A percentile compares a stretch with the other conserved stretches of the same genome.
These are phyloP conservation scores for Hylomyscus alleni DNA, from an alignment of 2,797 vertebrate genomes.

Conservation along the genomic window DNA sequence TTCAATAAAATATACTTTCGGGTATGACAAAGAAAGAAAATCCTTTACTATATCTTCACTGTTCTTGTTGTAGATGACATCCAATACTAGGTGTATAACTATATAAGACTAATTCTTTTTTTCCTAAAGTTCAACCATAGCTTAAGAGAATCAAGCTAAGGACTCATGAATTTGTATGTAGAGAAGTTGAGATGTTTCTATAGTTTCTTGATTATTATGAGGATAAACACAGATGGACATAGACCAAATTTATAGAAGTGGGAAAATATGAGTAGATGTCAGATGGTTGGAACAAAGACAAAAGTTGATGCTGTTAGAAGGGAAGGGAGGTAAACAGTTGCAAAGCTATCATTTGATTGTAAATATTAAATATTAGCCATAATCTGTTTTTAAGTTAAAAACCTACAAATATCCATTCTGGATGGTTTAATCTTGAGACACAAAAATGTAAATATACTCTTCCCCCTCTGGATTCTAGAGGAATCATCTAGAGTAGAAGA, in stretches of 20 bases:
- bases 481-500: not conserved
- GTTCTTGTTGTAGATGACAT: constrained; percentile 12
- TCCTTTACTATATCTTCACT: constrained; percentile 6
- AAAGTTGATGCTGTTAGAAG: constrained; percentile 1
- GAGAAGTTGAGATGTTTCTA: not conserved
- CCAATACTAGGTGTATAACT: constrained; percentile 35
- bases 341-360: not conserved
- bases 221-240: constrained; percentile 32
- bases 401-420: not conserved
- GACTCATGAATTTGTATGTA: constrained; percentile 41
- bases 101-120: constrained; percentile 39
- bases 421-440: not conserved
- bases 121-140: not conserved
- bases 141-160: constrained; percentile 53
- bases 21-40: constrained; percentile 45
- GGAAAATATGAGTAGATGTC: constrained; percentile 29
- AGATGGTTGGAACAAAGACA: not conserved
- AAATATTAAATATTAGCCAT: not conserved
- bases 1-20: constrained; percentile 54
- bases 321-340: not conserved
- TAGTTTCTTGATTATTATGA: constrained; percentile 17
- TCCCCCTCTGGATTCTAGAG: not conserved
- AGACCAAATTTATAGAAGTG: constrained; percentile 25
- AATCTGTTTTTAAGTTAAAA: not conserved
- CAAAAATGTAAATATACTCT: not conserved